Evolutionary conservation across 2,797 vertebrate genomes (phyloP), one percentile per base, ranked within the genome.

Genomic region (Chaunax sp.): DNA sequence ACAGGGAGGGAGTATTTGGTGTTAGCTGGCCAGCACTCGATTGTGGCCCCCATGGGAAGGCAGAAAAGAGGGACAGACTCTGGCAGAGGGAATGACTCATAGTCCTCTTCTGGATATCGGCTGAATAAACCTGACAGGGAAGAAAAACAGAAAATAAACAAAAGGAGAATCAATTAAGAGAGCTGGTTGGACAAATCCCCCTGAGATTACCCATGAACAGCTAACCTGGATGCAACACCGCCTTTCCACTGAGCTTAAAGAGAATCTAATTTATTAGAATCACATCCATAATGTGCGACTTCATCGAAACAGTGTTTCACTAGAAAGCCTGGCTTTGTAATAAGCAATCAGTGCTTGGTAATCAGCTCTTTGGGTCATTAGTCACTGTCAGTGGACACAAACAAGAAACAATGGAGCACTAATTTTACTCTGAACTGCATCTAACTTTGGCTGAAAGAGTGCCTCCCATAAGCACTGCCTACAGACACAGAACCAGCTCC

Each of bases 1-100:
- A 98, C 94, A 10, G 97, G 97, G 19, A 98, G 95, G 53, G 96
- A 95, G 85, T 97, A 98, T 90, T 96, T 98, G 86, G 96, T 98
- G 69, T 95, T 95, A 14, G 94, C 87, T 7, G 96, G 95, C 96
- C 96, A 98, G 89, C 95, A 95, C 90, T 98, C 97, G 77, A 98
- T 97, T 0, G 96, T 96, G 90, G 97, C 95, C 54, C 97, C 97
- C 96, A 98, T 97, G 83, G 97, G 97, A 28, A 98, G 93, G 84
- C 97, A 98, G 93, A 98, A 98, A 20, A 98, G 94, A 78, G 97
- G 96, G 83, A 98, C 97, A 5, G 96, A 97, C 90, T 96, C 96
- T 14, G 97, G 96, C 77, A 98, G 93, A 14, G 96, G 96, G 89
- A 98, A 98, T 2, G 96, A 98, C 81, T 97, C 96, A 22, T 98